Evolutionary conservation across 2,797 vertebrate species (phyloP).

Genomic region (Anabacerthia variegaticeps): DNA sequence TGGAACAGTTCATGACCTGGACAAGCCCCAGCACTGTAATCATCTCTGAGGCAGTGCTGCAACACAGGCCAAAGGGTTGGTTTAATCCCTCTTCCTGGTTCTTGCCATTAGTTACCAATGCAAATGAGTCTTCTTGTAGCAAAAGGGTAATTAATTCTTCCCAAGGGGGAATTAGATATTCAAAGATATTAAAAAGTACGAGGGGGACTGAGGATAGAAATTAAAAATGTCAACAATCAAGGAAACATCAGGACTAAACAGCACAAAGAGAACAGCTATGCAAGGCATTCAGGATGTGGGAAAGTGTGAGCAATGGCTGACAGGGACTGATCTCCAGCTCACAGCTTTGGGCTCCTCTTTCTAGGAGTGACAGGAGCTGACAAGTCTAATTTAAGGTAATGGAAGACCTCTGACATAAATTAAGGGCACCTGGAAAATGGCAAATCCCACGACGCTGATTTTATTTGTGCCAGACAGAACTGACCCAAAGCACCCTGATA

Average conservation of each 20-base stretch:
- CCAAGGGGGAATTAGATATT: neutral
- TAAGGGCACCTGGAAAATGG: neutral
- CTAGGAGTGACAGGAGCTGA: neutral
- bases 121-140: neutral
- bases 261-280: neutral
- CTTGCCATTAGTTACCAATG: neutral
- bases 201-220: neutral
- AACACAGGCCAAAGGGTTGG: neutral
- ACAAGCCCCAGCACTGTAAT: accelerated
- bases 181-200: neutral
- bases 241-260: neutral
- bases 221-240: neutral
- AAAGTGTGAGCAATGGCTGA: neutral
- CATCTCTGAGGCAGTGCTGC: neutral
- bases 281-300: neutral
- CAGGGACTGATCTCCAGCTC: neutral
- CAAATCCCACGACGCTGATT: neutral
- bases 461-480: neutral
- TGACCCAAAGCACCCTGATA: neutral
- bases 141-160: neutral
- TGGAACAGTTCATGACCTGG: neutral
- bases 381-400: neutral
- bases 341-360: neutral
- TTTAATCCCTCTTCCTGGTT: neutral
- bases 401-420: neutral